Conservation (phyloP, 1,140 invertebrate species). For the Formica exsecta region DNA sequence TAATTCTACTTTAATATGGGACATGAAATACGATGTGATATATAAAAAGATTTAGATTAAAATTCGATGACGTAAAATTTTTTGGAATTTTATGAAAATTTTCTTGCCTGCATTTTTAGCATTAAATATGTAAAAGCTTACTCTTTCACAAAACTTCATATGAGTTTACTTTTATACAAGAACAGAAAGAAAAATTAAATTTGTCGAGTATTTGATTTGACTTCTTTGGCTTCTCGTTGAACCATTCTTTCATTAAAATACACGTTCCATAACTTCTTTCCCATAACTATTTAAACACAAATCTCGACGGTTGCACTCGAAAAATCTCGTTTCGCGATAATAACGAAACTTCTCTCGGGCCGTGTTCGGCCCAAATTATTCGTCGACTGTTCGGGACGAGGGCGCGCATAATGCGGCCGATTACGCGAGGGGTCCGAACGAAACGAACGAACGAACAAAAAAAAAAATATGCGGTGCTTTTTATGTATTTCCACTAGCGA, state of each 20-base stretch:
- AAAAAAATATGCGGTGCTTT: slow-evolving; percentile 18
- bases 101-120: not conserved
- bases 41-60: not conserved
- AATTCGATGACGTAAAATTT: not conserved
- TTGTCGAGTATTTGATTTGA: slow-evolving; percentile 7
- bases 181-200: not conserved
- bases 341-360: slow-evolving; percentile 42
- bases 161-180: not conserved
- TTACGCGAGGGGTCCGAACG: slow-evolving; percentile 21
- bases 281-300: slow-evolving; percentile 52
- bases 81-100: not conserved
- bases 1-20: not conserved
- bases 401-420: slow-evolving; percentile 46
- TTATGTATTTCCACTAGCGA: slow-evolving; percentile 14
- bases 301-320: slow-evolving; percentile 51
- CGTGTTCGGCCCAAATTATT: slow-evolving; percentile 42
- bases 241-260: not conserved
- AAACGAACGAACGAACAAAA: slow-evolving; percentile 20
- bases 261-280: not conserved
- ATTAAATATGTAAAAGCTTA: slow-evolving; percentile 8
- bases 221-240: slow-evolving; percentile 10
- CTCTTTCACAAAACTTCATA: not conserved
- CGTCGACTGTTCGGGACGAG: slow-evolving; percentile 46
- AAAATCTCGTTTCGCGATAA: slow-evolving; percentile 59
- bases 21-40: not conserved